Evolutionary conservation across 2,113 vertebrate genomes (phyloP).

Genomic region (Oophaga pumilio): DNA sequence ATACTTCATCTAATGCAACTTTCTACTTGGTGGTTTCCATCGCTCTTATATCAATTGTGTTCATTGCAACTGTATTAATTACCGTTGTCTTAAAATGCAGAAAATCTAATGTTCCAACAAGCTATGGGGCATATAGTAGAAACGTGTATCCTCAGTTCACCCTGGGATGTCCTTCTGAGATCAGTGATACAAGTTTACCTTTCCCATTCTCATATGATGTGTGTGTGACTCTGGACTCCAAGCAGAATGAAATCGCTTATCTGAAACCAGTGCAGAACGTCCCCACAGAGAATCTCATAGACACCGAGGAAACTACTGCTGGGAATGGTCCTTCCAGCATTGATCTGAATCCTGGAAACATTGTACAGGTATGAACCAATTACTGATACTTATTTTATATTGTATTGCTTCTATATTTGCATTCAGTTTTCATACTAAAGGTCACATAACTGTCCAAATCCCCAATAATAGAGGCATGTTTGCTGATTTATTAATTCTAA

Average conservation of each 20-base stretch:
- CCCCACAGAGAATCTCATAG: slow-evolving; percentile 6
- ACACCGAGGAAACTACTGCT: neutral
- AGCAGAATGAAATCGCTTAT: slow-evolving; percentile 23
- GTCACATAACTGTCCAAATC: too few species aligned
- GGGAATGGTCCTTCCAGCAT: slow-evolving; percentile 14
- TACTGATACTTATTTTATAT: neutral
- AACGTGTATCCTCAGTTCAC: slow-evolving; percentile 11
- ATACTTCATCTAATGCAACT: neutral
- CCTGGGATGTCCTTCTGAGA: slow-evolving; percentile 21
- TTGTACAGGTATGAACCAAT: slow-evolving; percentile 18
- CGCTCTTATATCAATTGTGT: neutral
- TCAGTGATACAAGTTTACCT: slow-evolving; percentile 25
- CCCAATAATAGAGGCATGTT: too few species aligned
- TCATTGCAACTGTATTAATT: neutral
- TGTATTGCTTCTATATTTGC: too few species aligned
- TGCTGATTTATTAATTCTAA: too few species aligned
- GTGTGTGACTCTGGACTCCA: slow-evolving; percentile 19
- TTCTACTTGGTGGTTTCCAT: neutral
- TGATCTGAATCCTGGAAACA: neutral
- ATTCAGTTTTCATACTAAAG: too few species aligned
- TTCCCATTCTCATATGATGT: slow-evolving; percentile 27
- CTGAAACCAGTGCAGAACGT: neutral
- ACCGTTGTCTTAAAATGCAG: neutral
- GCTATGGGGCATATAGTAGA: neutral
- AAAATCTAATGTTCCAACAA: neutral